phyloP scores from a whole-genome alignment of 2,797 vertebrate species.

The Poecile montanus region DNA sequence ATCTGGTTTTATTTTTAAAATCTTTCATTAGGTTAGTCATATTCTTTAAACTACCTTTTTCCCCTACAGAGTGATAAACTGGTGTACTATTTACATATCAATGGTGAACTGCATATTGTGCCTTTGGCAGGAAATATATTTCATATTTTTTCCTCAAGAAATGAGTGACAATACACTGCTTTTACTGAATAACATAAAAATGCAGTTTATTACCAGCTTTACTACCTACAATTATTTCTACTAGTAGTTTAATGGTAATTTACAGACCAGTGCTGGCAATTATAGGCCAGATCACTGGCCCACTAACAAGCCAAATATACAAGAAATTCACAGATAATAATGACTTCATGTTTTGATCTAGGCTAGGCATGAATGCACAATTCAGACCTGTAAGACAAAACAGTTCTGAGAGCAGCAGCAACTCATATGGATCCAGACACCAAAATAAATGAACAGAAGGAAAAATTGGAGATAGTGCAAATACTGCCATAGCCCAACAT shows the following conservation, averaged over 20 bases:
- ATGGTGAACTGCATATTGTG: not conserved
- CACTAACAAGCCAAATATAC: constrained; percentile 28
- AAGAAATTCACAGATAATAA: not conserved
- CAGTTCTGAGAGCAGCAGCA: not conserved
- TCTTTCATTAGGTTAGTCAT: not conserved
- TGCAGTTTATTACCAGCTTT: not conserved
- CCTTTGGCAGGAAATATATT: constrained; percentile 7
- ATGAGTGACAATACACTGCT: constrained; percentile 19
- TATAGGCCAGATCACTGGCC: not conserved
- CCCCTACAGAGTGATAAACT: not conserved
- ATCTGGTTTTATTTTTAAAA: not conserved
- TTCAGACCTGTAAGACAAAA: not conserved
- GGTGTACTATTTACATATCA: not conserved
- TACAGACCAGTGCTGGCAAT: constrained; percentile 10
- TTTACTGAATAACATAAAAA: constrained; percentile 43
- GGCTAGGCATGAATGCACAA: not conserved
- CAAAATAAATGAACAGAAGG: constrained; percentile 9
- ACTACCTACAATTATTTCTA: constrained; percentile 6
- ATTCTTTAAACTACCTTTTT: not conserved
- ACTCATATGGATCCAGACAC: not conserved
- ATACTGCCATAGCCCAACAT: not conserved
- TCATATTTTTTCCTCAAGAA: constrained; percentile 23
- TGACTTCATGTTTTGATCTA: not conserved
- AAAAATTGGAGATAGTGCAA: not conserved
- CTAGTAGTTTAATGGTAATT: constrained; percentile 25